Base-by-base conservation (phyloP, 1,140 invertebrate genomes). In the Chelonus insularis region DNA sequence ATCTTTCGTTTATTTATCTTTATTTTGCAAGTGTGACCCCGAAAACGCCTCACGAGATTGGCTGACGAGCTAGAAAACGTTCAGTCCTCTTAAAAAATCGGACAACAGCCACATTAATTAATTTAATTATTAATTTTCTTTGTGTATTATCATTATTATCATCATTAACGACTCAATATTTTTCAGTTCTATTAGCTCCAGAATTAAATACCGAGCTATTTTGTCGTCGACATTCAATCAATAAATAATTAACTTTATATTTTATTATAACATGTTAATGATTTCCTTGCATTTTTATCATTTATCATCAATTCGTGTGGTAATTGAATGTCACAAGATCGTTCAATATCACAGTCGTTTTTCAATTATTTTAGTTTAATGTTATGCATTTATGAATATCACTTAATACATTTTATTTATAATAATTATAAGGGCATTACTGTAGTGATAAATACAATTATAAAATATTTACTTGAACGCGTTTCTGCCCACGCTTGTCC, bases 331-430 rank as follows among this genome's bases (percentile, higher is more conserved):
- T 79, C 73, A 74, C 77, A 79, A 80, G 78, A 80, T 82, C 78
- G 77, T 79, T 80, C 69, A 73, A 76, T 80, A 82, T 82, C 79
- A 82, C 79, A 82, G 79, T 80, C 76, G 77, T 80, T 77, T 80
- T 71, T 76, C 74, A 73, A 70, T 75, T 74, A 69, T 64, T 67
- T 74, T 70, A 71, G 52, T 65, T 69, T 76, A 73, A 77, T 71
- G 67, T 74, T 78, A 77, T 76, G 70, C 71, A 72, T 75, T 79
- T 79, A 79, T 67, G 71, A 73, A 72, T 75, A 78, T 75, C 72
- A 74, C 68, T 68, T 73, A 71, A 63, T 72, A 69, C 64, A 66
- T 76, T 71, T 60, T 70, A 72, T 72, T 70, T 75, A 73, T 74
- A 72, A 61, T 73, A 73, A 72, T 70, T 77, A 79, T 76, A 20